Conservation (phyloP, 2,113 vertebrate species). For the Physeter macrocephalus region DNA sequence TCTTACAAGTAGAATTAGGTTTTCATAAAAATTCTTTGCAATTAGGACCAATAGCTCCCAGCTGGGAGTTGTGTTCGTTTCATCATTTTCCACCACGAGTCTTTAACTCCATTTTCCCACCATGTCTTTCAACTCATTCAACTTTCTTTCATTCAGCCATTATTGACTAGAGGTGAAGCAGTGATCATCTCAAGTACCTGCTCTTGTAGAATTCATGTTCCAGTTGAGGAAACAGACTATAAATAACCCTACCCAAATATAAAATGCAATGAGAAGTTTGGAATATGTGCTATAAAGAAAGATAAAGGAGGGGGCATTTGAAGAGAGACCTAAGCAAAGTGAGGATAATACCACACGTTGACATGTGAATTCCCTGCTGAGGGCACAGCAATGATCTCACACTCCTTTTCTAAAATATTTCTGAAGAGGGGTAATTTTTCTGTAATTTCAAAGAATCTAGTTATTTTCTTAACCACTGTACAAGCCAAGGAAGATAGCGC, state of each 20-base stretch:
- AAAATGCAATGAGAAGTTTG: neutral
- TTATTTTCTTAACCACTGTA: neutral
- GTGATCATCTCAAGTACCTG: neutral
- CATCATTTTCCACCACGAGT: neutral
- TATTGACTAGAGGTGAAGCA: neutral
- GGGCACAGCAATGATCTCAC: neutral
- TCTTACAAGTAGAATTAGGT: neutral
- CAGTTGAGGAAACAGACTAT: neutral
- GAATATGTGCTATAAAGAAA: neutral
- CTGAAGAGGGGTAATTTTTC: neutral
- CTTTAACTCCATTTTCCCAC: neutral
- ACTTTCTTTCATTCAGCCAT: neutral
- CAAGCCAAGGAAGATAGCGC: neutral
- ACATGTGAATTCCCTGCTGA: neutral
- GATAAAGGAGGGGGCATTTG: neutral
- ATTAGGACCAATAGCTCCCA: neutral
- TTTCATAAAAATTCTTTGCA: conserved; percentile 1
- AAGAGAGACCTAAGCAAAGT: neutral
- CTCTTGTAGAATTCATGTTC: neutral
- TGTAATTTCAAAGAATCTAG: neutral
- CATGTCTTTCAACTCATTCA: neutral
- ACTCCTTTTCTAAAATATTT: neutral
- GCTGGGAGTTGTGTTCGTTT: neutral
- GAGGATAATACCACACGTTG: neutral
- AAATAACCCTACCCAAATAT: neutral